Conservation (phyloP, 2,113 vertebrate genomes). For the Diphyllodes magnificus region DNA sequence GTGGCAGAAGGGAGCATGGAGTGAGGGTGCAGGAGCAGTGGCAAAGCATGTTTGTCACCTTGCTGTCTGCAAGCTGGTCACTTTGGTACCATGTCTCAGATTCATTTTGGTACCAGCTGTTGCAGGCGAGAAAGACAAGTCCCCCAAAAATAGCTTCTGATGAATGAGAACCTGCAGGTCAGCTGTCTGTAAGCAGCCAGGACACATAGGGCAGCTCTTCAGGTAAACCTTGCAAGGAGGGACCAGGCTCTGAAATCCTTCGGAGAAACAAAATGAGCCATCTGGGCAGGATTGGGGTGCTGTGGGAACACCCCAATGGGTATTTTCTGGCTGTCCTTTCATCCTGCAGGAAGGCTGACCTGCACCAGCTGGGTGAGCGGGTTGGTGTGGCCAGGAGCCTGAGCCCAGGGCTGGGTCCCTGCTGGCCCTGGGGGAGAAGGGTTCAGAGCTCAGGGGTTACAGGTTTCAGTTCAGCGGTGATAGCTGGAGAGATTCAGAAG, state of each 20-base stretch:
- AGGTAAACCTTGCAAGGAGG: not conserved
- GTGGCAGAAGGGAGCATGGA: fast-evolving
- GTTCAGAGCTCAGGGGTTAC: fast-evolving
- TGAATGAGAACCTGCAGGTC: not conserved
- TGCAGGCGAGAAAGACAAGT: not conserved
- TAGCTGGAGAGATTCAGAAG: not conserved
- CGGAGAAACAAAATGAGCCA: not conserved
- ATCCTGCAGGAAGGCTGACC: not conserved
- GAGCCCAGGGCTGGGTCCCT: not conserved
- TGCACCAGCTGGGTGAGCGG: fast-evolving
- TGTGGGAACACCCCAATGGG: fast-evolving
- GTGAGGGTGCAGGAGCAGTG: not conserved
- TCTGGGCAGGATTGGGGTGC: not conserved
- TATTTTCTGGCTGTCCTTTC: not conserved
- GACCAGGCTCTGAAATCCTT: not conserved
- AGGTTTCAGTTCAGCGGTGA: not conserved
- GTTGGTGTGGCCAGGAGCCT: not conserved
- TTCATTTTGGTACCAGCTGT: not conserved
- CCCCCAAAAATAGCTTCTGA: not conserved
- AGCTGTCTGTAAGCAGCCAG: not conserved
- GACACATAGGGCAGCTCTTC: not conserved
- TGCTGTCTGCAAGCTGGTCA: not conserved
- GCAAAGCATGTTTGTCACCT: not conserved
- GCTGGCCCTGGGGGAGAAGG: not conserved
- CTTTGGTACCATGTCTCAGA: not conserved